Conservation (phyloP, 2,797 vertebrate genomes). For the Hapalemur alaotrensis region DNA sequence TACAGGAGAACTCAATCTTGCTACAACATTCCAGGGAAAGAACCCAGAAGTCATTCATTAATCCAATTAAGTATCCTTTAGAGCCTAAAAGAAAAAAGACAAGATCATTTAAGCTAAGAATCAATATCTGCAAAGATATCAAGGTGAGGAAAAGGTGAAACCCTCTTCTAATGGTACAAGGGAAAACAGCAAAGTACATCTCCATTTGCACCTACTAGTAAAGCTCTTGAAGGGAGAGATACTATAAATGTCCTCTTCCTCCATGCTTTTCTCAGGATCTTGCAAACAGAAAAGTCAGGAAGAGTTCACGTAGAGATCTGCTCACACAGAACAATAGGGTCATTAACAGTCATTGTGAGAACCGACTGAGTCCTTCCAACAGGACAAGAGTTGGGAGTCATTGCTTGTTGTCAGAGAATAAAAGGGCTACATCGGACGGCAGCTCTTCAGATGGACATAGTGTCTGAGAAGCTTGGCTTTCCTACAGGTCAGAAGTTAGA, state of each 20-base stretch:
- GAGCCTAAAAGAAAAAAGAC: background rate
- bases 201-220: background rate
- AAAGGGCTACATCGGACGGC: accelerated
- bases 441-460: background rate
- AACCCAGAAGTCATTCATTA: background rate
- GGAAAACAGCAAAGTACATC: background rate
- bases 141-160: background rate
- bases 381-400: background rate
- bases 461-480: background rate
- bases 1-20: background rate
- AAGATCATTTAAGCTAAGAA: background rate
- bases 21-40: background rate
- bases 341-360: background rate
- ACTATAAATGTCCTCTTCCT: background rate
- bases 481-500: background rate
- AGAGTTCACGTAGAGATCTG: background rate
- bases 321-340: background rate
- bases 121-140: background rate
- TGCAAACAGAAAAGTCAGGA: background rate
- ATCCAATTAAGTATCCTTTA: background rate
- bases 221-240: background rate
- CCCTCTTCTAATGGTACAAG: background rate
- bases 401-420: background rate
- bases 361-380: background rate
- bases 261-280: background rate